Conservation (phyloP, 2,113 vertebrate genomes). For the Neopipo cinnamomea region DNA sequence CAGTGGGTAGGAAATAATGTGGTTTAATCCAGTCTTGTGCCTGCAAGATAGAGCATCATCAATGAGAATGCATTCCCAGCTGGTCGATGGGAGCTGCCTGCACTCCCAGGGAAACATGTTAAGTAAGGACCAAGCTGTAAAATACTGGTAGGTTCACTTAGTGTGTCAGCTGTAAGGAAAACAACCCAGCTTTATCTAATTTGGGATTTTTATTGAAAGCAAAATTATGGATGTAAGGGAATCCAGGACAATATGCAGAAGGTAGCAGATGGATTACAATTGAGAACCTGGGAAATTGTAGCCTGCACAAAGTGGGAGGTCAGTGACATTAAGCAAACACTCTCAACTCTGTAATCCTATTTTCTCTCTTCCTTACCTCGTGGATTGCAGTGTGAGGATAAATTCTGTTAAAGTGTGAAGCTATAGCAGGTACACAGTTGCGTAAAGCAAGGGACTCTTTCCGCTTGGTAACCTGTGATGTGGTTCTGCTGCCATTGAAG, state of each 20-base stretch:
- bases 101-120: neutral
- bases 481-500: rapidly evolving
- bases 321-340: neutral
- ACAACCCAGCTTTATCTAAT: neutral
- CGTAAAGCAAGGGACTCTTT: too few species aligned
- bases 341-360: neutral
- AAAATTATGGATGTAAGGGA: neutral
- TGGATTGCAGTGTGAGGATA: rapidly evolving
- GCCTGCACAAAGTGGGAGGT: neutral
- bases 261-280: neutral
- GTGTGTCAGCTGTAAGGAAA: neutral
- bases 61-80: neutral
- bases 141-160: neutral
- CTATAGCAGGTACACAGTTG: neutral
- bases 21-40: neutral
- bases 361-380: neutral
- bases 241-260: neutral
- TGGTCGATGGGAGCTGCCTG: neutral
- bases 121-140: neutral
- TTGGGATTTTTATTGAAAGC: neutral
- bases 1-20: neutral
- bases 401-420: neutral
- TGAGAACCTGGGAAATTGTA: neutral
- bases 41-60: neutral
- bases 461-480: rapidly evolving